phyloP scores from a whole-genome alignment of 2,797 vertebrate genomes.

The Poliocrania exsul region DNA sequence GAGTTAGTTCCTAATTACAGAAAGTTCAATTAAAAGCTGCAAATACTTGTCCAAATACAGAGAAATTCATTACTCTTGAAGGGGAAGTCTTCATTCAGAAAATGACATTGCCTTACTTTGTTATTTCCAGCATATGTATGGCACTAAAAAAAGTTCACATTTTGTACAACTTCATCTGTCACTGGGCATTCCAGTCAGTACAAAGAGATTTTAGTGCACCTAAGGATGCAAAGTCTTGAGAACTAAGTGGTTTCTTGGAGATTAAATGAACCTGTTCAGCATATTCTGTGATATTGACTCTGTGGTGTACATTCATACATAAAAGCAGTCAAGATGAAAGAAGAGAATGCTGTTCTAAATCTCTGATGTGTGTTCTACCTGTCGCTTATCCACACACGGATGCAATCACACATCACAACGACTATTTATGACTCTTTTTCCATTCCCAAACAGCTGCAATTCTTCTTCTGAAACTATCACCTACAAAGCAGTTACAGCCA shows the following conservation, averaged over 20 bases:
- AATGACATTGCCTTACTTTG: constrained; percentile 42
- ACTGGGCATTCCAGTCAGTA: not conserved
- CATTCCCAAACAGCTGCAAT: not conserved
- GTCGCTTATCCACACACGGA: not conserved
- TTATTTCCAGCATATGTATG: constrained; percentile 29
- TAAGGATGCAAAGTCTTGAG: not conserved
- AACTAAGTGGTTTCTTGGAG: not conserved
- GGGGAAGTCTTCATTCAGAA: constrained; percentile 62
- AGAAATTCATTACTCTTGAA: constrained; percentile 61
- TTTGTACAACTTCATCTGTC: not conserved
- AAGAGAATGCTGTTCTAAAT: not conserved
- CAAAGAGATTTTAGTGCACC: not conserved
- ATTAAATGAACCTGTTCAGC: not conserved
- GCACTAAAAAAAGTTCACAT: not conserved
- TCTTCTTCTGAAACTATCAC: not conserved
- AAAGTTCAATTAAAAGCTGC: constrained; percentile 56
- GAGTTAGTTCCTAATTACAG: constrained; percentile 44
- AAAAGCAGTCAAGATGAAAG: not conserved
- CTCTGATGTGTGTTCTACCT: not conserved
- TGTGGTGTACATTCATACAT: not conserved
- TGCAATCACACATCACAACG: not conserved
- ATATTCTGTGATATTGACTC: not conserved
- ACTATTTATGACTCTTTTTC: not conserved
- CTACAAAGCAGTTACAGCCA: not conserved
- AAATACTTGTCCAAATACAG: constrained; percentile 60